Evolutionary conservation across 2,888 invertebrate genomes (phyloP), one percentile per base, ranked within the genome.

Genomic region (Anorthoa munda): DNA sequence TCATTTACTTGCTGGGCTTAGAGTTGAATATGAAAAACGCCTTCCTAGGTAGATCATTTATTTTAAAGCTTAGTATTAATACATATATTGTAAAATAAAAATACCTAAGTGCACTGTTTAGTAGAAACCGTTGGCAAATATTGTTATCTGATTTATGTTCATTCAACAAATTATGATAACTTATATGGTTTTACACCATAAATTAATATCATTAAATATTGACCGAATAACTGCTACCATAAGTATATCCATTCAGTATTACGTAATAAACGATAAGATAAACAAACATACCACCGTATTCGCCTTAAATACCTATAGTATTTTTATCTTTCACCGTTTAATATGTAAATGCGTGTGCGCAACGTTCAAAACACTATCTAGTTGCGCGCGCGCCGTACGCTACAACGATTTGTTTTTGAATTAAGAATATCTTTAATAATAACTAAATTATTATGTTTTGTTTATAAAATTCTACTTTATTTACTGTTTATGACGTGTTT

Each of bases 301-400:
- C 86, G 88, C 90, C 89, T 88, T 89, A 86, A 88, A 82, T 77
- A n/a, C n/a, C n/a, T n/a, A 81, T 74, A 53, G 83, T 93, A 92
- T 94, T 93, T 94, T 94, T 94, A 93, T 93, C 93, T 91, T 89
- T 90, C 81, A 89, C 93, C 89, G 92, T 93, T 93, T 93, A 91
- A 85, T 87, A 93, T 93, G 91, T 85, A 87, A 91, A 93, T 92
- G 90, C 85, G 87, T 79, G 81, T 76, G 84, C 86, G 87, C 81
- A 73, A 67, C 86, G 85, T 83, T 86, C 85, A 87, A 87, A 89
- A 88, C 88, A 85, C 76, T 65, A 77, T 74, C 75, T 72, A 74
- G 71, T 67, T 53, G 79, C 75, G 86, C 81, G 68, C 66, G 39
- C 58, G 81, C 61, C 63, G 75, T 64, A 77, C 82, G 73, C 72